A percentile compares a stretch with the other conserved stretches of the same genome.
phyloP scores from a whole-genome alignment of 1,140 invertebrate genomes.

The Drosophila ironensis region DNA sequence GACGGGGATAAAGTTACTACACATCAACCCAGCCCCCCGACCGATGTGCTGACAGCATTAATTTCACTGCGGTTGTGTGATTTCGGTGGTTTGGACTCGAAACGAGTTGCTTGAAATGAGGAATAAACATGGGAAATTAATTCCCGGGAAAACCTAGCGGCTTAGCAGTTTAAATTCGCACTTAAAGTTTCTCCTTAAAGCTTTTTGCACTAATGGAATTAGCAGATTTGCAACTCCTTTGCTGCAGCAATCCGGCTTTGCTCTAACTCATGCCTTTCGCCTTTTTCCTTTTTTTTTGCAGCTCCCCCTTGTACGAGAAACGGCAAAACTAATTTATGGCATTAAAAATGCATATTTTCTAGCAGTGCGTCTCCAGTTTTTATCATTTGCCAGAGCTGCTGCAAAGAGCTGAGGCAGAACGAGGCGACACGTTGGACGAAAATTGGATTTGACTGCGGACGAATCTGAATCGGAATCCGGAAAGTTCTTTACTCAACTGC shows the following conservation, averaged over 20 bases:
- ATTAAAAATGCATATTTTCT: constrained; percentile 80
- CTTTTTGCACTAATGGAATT: constrained; percentile 31
- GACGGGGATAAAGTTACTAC: constrained; percentile 3
- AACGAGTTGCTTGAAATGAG: constrained; percentile 19
- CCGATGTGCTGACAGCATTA: constrained; percentile 38
- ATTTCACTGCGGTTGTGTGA: constrained; percentile 40
- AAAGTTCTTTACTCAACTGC: constrained; percentile 36
- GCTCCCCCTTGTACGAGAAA: constrained; percentile 52
- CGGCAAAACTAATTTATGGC: constrained; percentile 78
- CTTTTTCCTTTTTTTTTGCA: constrained; percentile 22
- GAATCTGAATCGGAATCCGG: constrained; percentile 34
- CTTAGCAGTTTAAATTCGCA: neutral
- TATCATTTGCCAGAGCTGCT: constrained; percentile 61
- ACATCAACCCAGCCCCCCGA: no score
- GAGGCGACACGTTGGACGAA: constrained; percentile 28
- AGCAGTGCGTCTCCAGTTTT: constrained; percentile 72
- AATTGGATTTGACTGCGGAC: constrained; percentile 69
- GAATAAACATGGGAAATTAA: constrained; percentile 26
- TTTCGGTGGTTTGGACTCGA: constrained; percentile 15
- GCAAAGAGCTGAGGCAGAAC: neutral
- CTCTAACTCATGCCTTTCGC: constrained; percentile 1
- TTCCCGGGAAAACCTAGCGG: constrained; percentile 8
- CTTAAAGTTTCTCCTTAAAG: neutral
- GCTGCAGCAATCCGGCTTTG: neutral
- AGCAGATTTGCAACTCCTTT: constrained; percentile 12